Conservation (phyloP, 2,888 invertebrate genomes). For the Drosophila vallismaia region DNA sequence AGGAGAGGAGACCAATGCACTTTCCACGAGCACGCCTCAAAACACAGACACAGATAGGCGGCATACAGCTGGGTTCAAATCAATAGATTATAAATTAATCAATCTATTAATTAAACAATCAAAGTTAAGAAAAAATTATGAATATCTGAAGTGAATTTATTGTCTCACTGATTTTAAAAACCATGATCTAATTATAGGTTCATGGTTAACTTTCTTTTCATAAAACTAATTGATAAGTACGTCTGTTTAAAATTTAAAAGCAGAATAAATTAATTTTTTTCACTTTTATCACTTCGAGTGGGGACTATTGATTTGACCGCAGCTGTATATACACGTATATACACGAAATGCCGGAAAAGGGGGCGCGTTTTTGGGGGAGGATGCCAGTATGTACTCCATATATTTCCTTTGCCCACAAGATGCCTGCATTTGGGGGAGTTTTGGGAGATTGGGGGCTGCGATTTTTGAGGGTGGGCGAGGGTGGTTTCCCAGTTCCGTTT, state of each 20-base stretch:
- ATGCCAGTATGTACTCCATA: conserved; percentile 57
- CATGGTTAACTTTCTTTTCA: no score
- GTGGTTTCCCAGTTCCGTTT: conserved; percentile 64
- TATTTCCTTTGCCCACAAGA: conserved; percentile 53
- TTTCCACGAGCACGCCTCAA: conserved; percentile 46
- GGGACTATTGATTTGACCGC: background rate
- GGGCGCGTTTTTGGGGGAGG: conserved; percentile 67
- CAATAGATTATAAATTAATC: background rate
- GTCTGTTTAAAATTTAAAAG: no score
- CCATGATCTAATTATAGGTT: no score
- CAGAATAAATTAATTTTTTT: no score
- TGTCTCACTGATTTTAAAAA: background rate
- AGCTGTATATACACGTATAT: conserved; percentile 8
- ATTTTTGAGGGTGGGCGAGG: conserved; percentile 40
- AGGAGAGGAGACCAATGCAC: conserved; percentile 63
- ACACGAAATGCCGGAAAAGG: conserved; percentile 65
- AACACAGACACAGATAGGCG: conserved; percentile 61
- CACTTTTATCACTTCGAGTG: background rate
- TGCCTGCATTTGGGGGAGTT: conserved; percentile 50
- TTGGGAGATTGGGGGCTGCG: conserved; percentile 14
- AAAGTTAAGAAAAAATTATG: background rate
- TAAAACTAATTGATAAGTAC: no score
- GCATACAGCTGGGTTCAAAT: conserved; percentile 35
- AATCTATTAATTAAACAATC: background rate
- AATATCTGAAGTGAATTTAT: background rate